phyloP scores from a whole-genome alignment of 2,797 vertebrate species.

The Cryptoprocta ferox region DNA sequence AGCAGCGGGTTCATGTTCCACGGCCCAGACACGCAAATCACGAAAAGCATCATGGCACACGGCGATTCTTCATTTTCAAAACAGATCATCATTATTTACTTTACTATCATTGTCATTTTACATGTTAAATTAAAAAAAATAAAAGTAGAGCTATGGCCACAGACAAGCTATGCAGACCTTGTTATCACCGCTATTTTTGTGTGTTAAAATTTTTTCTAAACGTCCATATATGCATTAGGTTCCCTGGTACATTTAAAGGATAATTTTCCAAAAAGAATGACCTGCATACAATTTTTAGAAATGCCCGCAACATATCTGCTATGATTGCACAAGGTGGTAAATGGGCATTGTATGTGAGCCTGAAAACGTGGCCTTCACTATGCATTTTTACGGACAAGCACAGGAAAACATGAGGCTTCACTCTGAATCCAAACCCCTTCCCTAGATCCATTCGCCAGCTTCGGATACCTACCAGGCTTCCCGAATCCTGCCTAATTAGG shows the following conservation, averaged over 20 bases:
- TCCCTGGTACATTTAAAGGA: background rate
- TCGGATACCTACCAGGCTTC: background rate
- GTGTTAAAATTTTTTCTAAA: background rate
- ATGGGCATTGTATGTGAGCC: fast-evolving
- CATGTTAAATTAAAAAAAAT: background rate
- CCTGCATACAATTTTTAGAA: background rate
- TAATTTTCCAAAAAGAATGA: background rate
- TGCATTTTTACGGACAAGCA: fast-evolving
- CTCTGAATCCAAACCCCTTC: background rate
- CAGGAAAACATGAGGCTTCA: background rate
- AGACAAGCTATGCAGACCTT: background rate
- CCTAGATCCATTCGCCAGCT: background rate
- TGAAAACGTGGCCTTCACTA: background rate
- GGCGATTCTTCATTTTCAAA: background rate
- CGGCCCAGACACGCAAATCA: background rate
- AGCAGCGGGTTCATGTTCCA: background rate
- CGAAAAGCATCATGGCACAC: fast-evolving
- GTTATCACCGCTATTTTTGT: background rate
- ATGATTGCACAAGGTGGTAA: background rate
- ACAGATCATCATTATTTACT: background rate
- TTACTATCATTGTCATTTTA: background rate
- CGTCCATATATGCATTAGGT: background rate
- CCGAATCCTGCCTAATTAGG: background rate
- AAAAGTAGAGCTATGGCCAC: background rate
- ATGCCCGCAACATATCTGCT: background rate